phyloP scores from a whole-genome alignment of 1,140 invertebrate genomes.

The Euglossa dilemma region DNA sequence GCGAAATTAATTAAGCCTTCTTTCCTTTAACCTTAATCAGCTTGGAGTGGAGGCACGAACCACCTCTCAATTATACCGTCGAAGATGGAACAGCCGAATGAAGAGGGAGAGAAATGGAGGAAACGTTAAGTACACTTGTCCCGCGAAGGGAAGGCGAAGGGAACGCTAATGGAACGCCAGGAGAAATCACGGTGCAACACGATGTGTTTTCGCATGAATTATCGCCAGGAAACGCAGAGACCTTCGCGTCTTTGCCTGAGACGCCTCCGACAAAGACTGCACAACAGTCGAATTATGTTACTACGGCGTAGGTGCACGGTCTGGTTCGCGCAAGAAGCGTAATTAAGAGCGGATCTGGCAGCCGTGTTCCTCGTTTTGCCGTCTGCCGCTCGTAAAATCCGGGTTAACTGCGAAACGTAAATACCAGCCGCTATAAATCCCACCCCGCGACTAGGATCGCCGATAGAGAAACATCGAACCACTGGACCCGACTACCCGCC shows the following conservation, averaged over 20 bases:
- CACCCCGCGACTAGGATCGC: background rate
- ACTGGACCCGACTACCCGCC: too few species aligned
- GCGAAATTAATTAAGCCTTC: too few species aligned
- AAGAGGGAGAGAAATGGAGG: slow-evolving; percentile 30
- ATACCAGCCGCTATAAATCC: slow-evolving; percentile 10
- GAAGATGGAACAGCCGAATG: background rate
- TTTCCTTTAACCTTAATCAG: slow-evolving; percentile 7
- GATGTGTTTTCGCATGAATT: slow-evolving; percentile 52
- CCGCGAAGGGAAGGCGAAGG: slow-evolving; percentile 48
- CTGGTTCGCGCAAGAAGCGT: slow-evolving; percentile 66
- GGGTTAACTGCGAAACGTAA: slow-evolving; percentile 23
- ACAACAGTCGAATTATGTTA: slow-evolving; percentile 67
- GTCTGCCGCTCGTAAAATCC: slow-evolving; percentile 50
- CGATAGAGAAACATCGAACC: background rate
- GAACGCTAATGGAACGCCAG: too few species aligned
- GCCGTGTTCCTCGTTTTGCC: slow-evolving; percentile 51
- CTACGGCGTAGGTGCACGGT: slow-evolving; percentile 19
- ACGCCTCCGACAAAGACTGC: slow-evolving; percentile 50
- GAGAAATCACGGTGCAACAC: slow-evolving; percentile 21
- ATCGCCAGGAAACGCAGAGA: slow-evolving; percentile 39
- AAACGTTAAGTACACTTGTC: slow-evolving; percentile 28
- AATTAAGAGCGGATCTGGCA: slow-evolving; percentile 68
- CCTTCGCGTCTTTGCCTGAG: background rate
- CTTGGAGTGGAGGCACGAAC: slow-evolving; percentile 21
- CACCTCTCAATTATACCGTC: slow-evolving; percentile 61